Percentiles rank a stretch among this genome's conserved stretches.
These are phyloP conservation scores for Drosophila bocqueti DNA, from an alignment of 1,140 invertebrate species.

Conservation along the genomic window DNA sequence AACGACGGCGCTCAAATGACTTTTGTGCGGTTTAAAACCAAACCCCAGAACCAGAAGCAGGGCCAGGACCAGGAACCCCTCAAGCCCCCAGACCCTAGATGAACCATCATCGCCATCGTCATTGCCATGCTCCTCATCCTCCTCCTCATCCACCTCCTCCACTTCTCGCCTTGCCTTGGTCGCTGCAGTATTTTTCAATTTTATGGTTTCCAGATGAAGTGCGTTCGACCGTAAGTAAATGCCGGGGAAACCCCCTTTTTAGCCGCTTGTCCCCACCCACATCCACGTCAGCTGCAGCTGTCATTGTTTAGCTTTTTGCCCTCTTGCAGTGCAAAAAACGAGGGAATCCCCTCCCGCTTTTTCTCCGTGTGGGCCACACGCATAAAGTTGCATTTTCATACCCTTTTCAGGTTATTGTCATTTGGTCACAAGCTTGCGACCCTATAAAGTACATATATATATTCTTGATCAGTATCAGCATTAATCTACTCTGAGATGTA, in stretches of 20 bases:
- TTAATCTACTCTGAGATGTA: too few species aligned
- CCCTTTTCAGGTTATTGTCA: neutral
- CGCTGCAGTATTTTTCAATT: slow-evolving; percentile 76
- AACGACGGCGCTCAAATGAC: slow-evolving; percentile 80
- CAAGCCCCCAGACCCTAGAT: neutral
- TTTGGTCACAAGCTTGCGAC: neutral
- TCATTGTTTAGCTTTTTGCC: slow-evolving; percentile 79
- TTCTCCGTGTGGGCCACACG: slow-evolving; percentile 31
- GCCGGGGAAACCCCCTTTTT: slow-evolving; percentile 33
- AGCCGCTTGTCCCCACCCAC: neutral
- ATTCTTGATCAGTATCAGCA: too few species aligned
- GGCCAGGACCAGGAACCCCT: neutral
- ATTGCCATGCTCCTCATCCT: slow-evolving; percentile 29
- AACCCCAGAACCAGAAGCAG: slow-evolving; percentile 40
- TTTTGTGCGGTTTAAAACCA: slow-evolving; percentile 79
- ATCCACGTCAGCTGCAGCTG: slow-evolving; percentile 72
- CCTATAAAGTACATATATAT: too few species aligned
- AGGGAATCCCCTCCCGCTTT: slow-evolving; percentile 7
- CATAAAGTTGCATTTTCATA: slow-evolving; percentile 62
- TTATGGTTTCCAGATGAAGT: slow-evolving; percentile 82
- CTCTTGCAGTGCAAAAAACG: slow-evolving; percentile 34
- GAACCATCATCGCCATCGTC: slow-evolving; percentile 36
- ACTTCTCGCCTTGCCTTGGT: slow-evolving; percentile 41
- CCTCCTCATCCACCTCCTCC: neutral
- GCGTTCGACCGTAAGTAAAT: slow-evolving; percentile 81